phyloP scores from a whole-genome alignment of 2,888 invertebrate species.

The Acleris sparsana region DNA sequence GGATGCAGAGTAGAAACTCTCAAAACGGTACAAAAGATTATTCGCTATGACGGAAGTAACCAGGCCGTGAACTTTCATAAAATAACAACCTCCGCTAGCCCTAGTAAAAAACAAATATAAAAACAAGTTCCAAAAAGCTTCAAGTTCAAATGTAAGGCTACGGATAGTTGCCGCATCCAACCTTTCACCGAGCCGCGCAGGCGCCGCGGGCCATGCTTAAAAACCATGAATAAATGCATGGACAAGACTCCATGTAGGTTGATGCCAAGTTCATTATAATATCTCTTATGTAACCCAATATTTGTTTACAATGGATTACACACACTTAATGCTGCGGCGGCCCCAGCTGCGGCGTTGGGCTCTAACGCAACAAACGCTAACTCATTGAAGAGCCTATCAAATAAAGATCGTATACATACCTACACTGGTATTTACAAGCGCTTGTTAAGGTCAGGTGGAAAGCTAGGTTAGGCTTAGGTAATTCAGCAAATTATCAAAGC shows the following conservation, averaged over 20 bases:
- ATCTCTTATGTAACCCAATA: slow-evolving; percentile 35
- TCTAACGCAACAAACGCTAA: not conserved
- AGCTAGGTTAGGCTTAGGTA: no score
- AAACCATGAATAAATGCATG: slow-evolving; percentile 33
- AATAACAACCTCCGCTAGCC: not conserved
- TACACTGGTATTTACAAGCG: no score
- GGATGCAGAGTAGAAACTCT: no score
- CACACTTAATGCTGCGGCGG: not conserved
- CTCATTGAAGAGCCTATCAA: no score
- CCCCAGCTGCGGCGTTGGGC: not conserved
- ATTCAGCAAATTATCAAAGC: no score
- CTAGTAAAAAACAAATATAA: not conserved
- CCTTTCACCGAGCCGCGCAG: not conserved
- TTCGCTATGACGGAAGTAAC: no score
- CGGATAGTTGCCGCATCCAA: slow-evolving; percentile 22
- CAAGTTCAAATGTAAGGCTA: not conserved
- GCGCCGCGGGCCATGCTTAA: slow-evolving; percentile 17
- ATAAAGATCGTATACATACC: no score
- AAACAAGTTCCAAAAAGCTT: not conserved
- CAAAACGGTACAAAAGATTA: no score
- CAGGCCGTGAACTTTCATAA: not conserved
- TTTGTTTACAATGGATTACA: slow-evolving; percentile 31
- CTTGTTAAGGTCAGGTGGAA: no score
- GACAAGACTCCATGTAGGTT: slow-evolving; percentile 56
- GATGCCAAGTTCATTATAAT: slow-evolving; percentile 72